These are phyloP conservation scores for Meta bourneti DNA, from an alignment of 2,888 invertebrate species.

Conservation along the genomic window DNA sequence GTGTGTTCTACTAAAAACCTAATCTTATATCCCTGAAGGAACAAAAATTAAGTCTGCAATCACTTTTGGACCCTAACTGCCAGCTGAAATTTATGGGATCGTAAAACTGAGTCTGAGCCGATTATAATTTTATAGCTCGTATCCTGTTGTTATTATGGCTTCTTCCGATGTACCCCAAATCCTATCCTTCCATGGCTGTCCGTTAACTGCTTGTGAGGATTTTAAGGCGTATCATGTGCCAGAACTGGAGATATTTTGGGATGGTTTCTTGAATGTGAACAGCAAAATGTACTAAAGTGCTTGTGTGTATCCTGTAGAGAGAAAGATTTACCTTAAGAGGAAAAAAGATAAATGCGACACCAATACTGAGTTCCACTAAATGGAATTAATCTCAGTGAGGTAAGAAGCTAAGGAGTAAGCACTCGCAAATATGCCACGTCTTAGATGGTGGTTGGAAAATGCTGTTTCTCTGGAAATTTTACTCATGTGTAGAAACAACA, in stretches of 20 bases:
- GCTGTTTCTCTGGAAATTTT: too few species aligned
- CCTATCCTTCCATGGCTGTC: background rate
- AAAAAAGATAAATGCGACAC: too few species aligned
- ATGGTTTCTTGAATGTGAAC: background rate
- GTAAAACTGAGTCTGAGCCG: constrained; percentile 38
- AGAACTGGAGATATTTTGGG: background rate
- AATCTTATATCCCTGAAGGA: constrained; percentile 31
- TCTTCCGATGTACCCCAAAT: constrained; percentile 25
- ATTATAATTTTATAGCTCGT: constrained; percentile 42
- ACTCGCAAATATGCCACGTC: too few species aligned
- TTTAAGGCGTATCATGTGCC: background rate
- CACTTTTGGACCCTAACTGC: constrained; percentile 39
- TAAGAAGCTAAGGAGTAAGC: too few species aligned
- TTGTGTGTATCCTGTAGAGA: background rate
- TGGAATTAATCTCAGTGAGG: too few species aligned
- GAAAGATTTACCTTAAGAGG: background rate
- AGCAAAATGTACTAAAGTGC: background rate
- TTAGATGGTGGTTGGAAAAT: too few species aligned
- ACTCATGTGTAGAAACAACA: too few species aligned
- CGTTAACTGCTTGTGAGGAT: constrained; percentile 22
- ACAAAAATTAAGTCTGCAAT: constrained; percentile 43
- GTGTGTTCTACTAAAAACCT: constrained; percentile 1
- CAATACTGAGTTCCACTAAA: too few species aligned
- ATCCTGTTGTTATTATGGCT: constrained; percentile 46
- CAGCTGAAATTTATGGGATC: constrained; percentile 25